These are phyloP conservation scores for Anthopleura xanthogrammica DNA, from an alignment of 92 coral and sea anemone genomes.

Conservation along the genomic window DNA sequence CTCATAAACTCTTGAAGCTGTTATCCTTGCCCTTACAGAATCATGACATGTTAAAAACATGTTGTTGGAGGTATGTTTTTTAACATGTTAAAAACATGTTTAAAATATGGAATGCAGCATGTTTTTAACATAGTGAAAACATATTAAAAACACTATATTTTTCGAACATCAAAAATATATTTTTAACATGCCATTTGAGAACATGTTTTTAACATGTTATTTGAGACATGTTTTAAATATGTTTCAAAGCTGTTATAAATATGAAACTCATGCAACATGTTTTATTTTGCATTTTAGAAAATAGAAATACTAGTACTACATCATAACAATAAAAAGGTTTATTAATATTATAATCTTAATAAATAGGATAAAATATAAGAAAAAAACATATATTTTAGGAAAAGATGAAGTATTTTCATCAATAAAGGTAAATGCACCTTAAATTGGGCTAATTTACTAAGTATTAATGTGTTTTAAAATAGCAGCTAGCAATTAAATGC, in stretches of 20 bases:
- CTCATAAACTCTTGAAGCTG: too few species aligned
- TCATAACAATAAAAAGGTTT: not conserved
- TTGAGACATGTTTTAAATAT: conserved; percentile 14
- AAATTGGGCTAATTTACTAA: too few species aligned
- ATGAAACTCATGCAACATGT: conserved; percentile 4
- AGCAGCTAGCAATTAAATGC: not conserved
- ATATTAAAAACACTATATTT: conserved; percentile 16
- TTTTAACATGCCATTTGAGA: conserved; percentile 14
- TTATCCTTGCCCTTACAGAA: conserved; percentile 27
- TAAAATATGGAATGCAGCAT: conserved; percentile 1
- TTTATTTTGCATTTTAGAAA: conserved; percentile 11
- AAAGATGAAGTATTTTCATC: too few species aligned
- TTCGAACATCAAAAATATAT: conserved; percentile 11
- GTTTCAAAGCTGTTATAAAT: conserved; percentile 3
- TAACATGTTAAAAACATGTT: conserved; percentile 3
- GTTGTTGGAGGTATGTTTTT: conserved; percentile 4
- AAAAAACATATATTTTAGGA: not conserved
- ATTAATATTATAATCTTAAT: not conserved
- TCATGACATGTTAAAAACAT: conserved; percentile 12
- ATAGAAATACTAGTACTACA: too few species aligned
- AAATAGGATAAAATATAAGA: not conserved
- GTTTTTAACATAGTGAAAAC: conserved; percentile 5
- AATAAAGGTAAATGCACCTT: too few species aligned
- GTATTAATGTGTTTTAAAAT: too few species aligned
- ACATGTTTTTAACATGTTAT: conserved; percentile 10